phyloP scores from a whole-genome alignment of 2,797 vertebrate genomes.

The Moxostoma hubbsi region DNA sequence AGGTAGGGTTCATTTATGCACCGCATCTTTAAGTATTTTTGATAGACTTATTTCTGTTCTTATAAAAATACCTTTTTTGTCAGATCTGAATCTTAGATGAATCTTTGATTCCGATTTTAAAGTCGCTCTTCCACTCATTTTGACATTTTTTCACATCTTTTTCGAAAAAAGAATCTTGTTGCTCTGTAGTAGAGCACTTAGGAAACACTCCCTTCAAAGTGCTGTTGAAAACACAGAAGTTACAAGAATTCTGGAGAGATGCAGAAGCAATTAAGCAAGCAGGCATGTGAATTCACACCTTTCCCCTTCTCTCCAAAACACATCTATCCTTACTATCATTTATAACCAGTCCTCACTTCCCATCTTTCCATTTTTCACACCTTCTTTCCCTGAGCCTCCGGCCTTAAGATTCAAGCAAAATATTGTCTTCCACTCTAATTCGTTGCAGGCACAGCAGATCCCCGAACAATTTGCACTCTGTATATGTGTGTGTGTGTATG shows the following conservation, averaged over 20 bases:
- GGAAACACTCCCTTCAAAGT: not conserved
- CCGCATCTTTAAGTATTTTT: constrained; percentile 23
- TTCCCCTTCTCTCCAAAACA: constrained; percentile 39
- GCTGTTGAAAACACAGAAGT: not conserved
- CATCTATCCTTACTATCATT: constrained; percentile 45
- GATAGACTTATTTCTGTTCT: constrained; percentile 1
- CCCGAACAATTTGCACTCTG: constrained; percentile 61
- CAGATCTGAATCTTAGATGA: too few species aligned
- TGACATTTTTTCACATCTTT: not conserved
- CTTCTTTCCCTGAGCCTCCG: constrained; percentile 43
- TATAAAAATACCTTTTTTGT: not conserved
- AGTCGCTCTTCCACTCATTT: not conserved
- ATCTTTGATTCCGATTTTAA: too few species aligned
- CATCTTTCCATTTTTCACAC: constrained; percentile 52
- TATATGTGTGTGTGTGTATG: not conserved
- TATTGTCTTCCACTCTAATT: constrained; percentile 41
- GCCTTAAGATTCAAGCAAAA: constrained; percentile 41
- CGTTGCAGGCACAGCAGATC: constrained; percentile 42
- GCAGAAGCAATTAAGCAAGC: constrained; percentile 41
- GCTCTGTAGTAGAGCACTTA: not conserved
- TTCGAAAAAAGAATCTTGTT: constrained; percentile 10
- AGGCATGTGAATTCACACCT: constrained; percentile 48
- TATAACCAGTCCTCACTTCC: constrained; percentile 46
- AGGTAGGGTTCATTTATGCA: not conserved
- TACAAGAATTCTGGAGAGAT: constrained; percentile 13